These are phyloP conservation scores for Patella vulgata DNA, from an alignment of 1,140 invertebrate species.

Conservation along the genomic window DNA sequence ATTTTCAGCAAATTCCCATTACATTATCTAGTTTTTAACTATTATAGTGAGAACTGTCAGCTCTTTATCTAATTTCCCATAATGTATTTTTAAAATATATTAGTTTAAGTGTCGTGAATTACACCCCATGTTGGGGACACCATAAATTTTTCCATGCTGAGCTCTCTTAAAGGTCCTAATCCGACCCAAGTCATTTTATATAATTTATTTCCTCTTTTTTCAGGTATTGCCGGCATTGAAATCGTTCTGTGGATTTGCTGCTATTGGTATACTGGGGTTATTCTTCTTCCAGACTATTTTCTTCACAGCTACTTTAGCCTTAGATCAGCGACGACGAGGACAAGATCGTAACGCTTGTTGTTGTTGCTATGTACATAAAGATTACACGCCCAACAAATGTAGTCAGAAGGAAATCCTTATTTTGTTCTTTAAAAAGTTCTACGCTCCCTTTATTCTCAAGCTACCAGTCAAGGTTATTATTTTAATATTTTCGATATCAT, in stretches of 20 bases:
- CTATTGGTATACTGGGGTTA: slow-evolving; percentile 77
- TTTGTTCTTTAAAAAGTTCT: slow-evolving; percentile 67
- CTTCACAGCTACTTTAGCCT: slow-evolving; percentile 91
- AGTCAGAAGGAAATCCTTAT: slow-evolving; percentile 67
- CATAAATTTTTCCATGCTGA: no score
- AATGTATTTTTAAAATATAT: no score
- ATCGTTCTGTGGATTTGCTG: slow-evolving; percentile 73
- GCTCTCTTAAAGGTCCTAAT: no score
- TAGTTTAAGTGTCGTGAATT: no score
- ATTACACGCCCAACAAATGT: slow-evolving; percentile 67
- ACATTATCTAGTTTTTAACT: no score
- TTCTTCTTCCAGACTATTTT: slow-evolving; percentile 96
- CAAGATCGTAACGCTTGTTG: slow-evolving; percentile 74
- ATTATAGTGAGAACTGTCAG: no score
- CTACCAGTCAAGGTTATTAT: slow-evolving; percentile 68
- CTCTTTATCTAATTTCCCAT: no score
- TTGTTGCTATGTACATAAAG: slow-evolving; percentile 74
- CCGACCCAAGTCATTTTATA: slow-evolving; percentile 1
- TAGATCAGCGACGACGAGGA: slow-evolving; percentile 74
- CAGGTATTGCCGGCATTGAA: slow-evolving; percentile 87
- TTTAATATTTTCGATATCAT: neutral
- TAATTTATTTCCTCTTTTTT: slow-evolving; percentile 49
- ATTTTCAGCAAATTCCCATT: no score
- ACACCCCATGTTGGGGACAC: no score
- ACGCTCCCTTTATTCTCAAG: slow-evolving; percentile 65